A percentile compares a stretch with the other conserved stretches of the same genome.
phyloP scores from a whole-genome alignment of 2,888 invertebrate genomes.

The Allygus modestus region DNA sequence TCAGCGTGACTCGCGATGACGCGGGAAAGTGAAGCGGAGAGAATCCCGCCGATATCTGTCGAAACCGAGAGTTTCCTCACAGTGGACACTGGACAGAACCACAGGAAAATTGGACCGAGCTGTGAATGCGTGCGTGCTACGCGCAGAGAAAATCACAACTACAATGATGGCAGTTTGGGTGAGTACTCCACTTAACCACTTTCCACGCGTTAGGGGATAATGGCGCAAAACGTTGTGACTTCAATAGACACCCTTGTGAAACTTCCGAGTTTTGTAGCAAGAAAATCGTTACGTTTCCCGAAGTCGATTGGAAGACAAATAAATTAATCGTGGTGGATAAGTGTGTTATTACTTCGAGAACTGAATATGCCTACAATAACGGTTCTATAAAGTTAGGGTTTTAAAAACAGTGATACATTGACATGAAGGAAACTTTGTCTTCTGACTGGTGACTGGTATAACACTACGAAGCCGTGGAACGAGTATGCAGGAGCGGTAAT shows the following conservation, averaged over 20 bases:
- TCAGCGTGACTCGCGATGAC: background rate
- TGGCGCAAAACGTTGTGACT: constrained; percentile 1
- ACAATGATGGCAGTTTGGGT: background rate
- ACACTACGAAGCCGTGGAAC: background rate
- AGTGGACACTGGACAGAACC: background rate
- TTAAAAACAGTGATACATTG: too few relatives aligned
- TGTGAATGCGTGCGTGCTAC: background rate
- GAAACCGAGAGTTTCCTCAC: constrained; percentile 26
- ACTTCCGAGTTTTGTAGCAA: too few relatives aligned
- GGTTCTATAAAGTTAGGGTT: too few relatives aligned
- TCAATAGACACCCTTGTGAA: background rate
- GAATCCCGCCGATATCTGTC: constrained; percentile 1
- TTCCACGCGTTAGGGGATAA: constrained; percentile 1
- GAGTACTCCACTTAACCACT: background rate
- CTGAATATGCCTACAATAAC: too few relatives aligned
- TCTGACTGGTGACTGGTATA: too few relatives aligned
- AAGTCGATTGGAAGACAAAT: too few relatives aligned
- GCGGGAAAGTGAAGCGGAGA: constrained; percentile 6
- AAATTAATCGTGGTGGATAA: too few relatives aligned
- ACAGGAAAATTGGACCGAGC: background rate
- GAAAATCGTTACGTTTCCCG: too few relatives aligned
- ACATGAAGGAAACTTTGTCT: too few relatives aligned
- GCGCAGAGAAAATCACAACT: background rate
- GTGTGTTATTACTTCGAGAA: too few relatives aligned
- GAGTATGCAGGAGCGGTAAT: background rate